Evolutionary conservation across 2,113 vertebrate genomes (phyloP).

Genomic region (Bucco capensis): DNA sequence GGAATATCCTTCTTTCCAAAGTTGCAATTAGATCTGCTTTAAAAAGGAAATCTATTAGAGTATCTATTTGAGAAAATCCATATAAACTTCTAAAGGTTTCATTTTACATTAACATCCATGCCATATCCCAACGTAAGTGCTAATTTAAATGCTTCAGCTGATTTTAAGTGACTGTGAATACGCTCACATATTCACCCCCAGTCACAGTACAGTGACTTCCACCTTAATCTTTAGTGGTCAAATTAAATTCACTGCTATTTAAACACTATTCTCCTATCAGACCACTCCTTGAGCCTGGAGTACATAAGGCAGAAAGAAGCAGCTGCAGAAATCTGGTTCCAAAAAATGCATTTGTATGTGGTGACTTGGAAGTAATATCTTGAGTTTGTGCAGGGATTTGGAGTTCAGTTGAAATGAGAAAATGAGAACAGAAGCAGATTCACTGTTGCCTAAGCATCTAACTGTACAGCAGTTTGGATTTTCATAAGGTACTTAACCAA

Average conservation of each 20-base stretch:
- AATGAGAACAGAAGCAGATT: neutral
- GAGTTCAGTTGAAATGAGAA: neutral
- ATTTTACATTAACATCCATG: conserved; percentile 66
- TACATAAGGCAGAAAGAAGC: neutral
- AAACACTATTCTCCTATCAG: neutral
- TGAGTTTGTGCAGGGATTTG: neutral
- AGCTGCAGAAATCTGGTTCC: neutral
- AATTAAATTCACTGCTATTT: conserved; percentile 13
- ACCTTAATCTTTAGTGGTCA: conserved; percentile 38
- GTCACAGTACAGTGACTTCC: conserved; percentile 16
- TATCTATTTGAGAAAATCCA: conserved; percentile 39
- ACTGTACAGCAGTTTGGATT: neutral
- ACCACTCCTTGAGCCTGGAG: neutral
- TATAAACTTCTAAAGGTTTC: conserved; percentile 66
- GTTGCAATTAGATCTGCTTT: conserved; percentile 60
- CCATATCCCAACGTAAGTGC: conserved; percentile 55
- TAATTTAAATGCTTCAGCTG: conserved; percentile 63
- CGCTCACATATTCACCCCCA: neutral
- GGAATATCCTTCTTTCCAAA: conserved; percentile 19
- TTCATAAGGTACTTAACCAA: neutral
- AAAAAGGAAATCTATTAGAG: conserved; percentile 57
- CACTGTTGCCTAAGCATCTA: neutral
- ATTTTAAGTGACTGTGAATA: conserved; percentile 50
- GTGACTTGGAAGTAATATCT: neutral
- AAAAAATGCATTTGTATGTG: neutral